These are phyloP conservation scores for Axea sp. DNA, from an alignment of 2,888 invertebrate genomes.

Conservation along the genomic window DNA sequence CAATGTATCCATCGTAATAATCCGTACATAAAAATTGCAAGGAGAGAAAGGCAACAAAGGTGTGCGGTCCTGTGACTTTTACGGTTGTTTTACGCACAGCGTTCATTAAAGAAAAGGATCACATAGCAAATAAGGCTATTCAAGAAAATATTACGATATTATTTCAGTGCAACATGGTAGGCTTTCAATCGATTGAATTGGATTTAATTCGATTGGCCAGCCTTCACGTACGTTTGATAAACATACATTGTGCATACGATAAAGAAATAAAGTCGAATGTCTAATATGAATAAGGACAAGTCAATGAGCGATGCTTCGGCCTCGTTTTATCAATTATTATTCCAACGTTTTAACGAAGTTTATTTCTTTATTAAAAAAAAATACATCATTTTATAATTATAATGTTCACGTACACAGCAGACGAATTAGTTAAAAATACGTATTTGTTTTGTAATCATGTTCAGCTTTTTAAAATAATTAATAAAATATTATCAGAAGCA, in stretches of 20 bases:
- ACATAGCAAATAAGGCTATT: constrained; percentile 56
- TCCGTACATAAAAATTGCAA: constrained; percentile 29
- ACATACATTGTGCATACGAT: constrained; percentile 14
- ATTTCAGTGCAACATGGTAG: constrained; percentile 35
- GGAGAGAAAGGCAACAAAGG: constrained; percentile 46
- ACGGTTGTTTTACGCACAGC: constrained; percentile 56
- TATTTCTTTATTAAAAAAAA: no score
- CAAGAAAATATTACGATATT: constrained; percentile 43
- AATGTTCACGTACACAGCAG: no score
- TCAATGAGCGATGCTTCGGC: constrained; percentile 18
- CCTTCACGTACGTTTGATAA: constrained; percentile 30
- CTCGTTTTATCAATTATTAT: constrained; percentile 26
- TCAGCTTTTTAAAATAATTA: no score
- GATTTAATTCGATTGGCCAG: constrained; percentile 45
- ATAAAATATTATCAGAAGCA: no score
- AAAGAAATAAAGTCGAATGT: constrained; percentile 23
- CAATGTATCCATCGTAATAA: constrained; percentile 17
- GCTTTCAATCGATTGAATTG: constrained; percentile 38
- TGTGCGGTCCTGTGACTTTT: constrained; percentile 35
- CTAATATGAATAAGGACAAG: constrained; percentile 33
- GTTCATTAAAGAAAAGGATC: constrained; percentile 60
- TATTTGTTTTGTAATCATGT: no score
- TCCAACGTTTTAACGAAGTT: not conserved
- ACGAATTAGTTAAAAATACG: no score
- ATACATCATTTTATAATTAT: no score